These are phyloP conservation scores for Xiphias gladius DNA, from an alignment of 2,113 vertebrate species.

Conservation along the genomic window DNA sequence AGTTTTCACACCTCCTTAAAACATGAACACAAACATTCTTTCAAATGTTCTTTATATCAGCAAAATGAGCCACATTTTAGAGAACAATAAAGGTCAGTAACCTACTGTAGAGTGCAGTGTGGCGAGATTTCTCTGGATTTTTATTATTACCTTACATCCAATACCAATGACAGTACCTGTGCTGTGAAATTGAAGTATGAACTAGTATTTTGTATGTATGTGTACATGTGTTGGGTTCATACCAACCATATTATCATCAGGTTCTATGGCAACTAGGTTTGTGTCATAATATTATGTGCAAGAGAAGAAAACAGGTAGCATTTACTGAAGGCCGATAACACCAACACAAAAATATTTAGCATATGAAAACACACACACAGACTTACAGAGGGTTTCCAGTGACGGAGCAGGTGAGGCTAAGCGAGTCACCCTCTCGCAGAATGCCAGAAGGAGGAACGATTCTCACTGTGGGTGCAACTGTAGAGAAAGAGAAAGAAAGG, in stretches of 20 bases:
- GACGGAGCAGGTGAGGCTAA: slow-evolving; percentile 89
- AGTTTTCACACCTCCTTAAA: not conserved
- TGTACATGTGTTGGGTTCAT: not conserved
- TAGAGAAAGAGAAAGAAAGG: slow-evolving; percentile 38
- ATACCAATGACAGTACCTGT: not conserved
- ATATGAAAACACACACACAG: slow-evolving; percentile 45
- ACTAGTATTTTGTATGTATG: too few relatives aligned
- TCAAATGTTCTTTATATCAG: not conserved
- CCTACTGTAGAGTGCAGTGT: not conserved
- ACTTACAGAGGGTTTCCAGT: slow-evolving; percentile 92
- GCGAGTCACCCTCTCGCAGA: slow-evolving; percentile 90
- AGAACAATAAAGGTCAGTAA: not conserved
- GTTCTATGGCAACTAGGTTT: not conserved
- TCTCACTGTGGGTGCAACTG: slow-evolving; percentile 91
- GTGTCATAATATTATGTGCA: not conserved
- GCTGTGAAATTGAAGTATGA: too few relatives aligned
- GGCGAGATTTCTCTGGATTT: not conserved
- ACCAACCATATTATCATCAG: not conserved
- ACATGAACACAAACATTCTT: not conserved
- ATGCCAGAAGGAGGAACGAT: slow-evolving; percentile 89
- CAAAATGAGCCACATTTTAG: slow-evolving; percentile 4
- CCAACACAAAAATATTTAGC: not conserved
- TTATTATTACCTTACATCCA: not conserved
- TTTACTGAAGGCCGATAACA: not conserved
- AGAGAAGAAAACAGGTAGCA: not conserved